Evolutionary conservation across 2,113 vertebrate species (phyloP), one percentile per base, ranked within the genome.

Genomic region (Tiliqua scincoides): DNA sequence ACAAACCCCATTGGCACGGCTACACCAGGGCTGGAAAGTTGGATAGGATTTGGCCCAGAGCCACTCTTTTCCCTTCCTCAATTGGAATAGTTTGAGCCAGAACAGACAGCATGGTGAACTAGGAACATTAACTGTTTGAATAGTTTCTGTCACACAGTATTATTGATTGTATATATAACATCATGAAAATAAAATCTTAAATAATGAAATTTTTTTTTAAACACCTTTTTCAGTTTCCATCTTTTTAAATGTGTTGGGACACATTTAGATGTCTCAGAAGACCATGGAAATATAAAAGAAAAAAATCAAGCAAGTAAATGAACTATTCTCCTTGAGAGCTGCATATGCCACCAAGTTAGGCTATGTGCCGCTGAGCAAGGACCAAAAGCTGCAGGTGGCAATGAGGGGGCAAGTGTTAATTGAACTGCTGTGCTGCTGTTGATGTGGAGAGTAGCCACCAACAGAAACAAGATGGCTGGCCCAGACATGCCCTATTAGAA

Each of bases 381-480:
- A 95, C 89, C 89, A 91, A 93, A 92, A 93, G 84, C 93, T 90
- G 85, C 79, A 92, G 91, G 79, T 0, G 73, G 90, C 91, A 90
- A 85, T 4, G 17, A 63, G 89, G 94, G 95, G 95, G 92, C 95
- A 95, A 77, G 94, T 94, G 94, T 93, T 95, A 95, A 96, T 94
- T 88, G 94, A 95, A 94, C 89, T 83, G 23, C 86, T 77, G 81
- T 89, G 87, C 87, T 88, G 91, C 89, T 89, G 90, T 86, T 91
- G 89, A 82, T 37, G 52, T 85, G 85, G 91, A 84, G 91, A 95
- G 92, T 91, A 83, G 80, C 92, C 94, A 89, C 92, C 89, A 79
- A 87, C 90, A 88, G 91, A 95, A 95, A 89, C 95, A 96, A 96
- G 94, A 96, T 96, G 96, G 96, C 95, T 92, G 88, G 91, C 94